A percentile compares a stretch with the other conserved stretches of the same genome.
phyloP scores from a whole-genome alignment of 2,888 invertebrate genomes.

The Trichacis sp. region DNA sequence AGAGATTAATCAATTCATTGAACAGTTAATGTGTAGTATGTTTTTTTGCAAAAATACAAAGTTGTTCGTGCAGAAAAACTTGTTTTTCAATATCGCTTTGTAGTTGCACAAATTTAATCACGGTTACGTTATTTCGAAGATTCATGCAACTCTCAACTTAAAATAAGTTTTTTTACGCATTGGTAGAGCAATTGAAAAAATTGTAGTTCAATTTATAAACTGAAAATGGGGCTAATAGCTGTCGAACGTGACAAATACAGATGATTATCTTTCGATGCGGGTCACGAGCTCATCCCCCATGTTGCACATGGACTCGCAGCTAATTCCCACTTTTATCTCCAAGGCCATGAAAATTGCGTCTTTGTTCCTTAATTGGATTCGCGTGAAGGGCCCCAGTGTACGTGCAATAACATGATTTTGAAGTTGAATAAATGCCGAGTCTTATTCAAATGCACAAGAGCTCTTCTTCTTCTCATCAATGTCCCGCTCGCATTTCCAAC shows the following conservation, averaged over 20 bases:
- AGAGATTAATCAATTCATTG: no score
- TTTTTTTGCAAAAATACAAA: no score
- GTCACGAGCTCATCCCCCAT: slow-evolving; percentile 19
- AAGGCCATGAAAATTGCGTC: slow-evolving; percentile 35
- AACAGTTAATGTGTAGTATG: no score
- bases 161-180: no score
- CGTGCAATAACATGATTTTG: slow-evolving; percentile 41
- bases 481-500: slow-evolving; percentile 15
- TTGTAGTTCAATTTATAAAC: no score
- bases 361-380: slow-evolving; percentile 37
- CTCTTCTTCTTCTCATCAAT: slow-evolving; percentile 35
- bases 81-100: no score
- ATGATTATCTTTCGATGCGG: slow-evolving; percentile 24
- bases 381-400: slow-evolving; percentile 29
- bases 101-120: no score
- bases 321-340: slow-evolving; percentile 25
- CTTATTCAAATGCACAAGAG: slow-evolving; percentile 25
- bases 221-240: slow-evolving; percentile 10
- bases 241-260: slow-evolving; percentile 20
- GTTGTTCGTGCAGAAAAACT: no score
- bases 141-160: no score
- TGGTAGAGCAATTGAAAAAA: no score
- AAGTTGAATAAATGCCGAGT: slow-evolving; percentile 36
- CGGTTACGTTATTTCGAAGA: no score
- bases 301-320: slow-evolving; percentile 20